phyloP scores from a whole-genome alignment of 1,140 invertebrate species.

The Eulimnadia texana region DNA sequence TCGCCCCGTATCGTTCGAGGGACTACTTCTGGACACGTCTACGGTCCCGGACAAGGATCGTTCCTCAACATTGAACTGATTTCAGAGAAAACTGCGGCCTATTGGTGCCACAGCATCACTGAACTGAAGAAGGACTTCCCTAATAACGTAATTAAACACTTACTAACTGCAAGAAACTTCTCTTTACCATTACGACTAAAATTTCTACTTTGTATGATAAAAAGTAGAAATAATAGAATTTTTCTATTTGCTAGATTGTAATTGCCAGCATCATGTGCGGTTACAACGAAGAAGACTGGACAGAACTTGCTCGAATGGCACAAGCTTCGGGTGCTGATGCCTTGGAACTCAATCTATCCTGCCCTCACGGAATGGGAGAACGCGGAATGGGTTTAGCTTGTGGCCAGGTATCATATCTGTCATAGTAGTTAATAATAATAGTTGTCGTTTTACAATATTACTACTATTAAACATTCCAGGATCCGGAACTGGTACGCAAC shows the following conservation, averaged over 20 bases:
- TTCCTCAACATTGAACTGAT: slow-evolving; percentile 98
- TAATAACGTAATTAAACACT: slow-evolving; percentile 52
- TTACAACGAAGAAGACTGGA: slow-evolving; percentile 81
- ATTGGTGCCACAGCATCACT: slow-evolving; percentile 77
- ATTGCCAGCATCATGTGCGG: slow-evolving; percentile 96
- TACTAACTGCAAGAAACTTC: slow-evolving; percentile 18
- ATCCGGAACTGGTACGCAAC: slow-evolving; percentile 67
- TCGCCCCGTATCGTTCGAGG: slow-evolving; percentile 91
- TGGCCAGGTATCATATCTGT: slow-evolving; percentile 54
- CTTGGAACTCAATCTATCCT: slow-evolving; percentile 89
- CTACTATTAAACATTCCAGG: no score
- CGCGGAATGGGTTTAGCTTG: slow-evolving; percentile 94
- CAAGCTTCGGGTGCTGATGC: slow-evolving; percentile 82
- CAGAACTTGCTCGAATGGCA: slow-evolving; percentile 54
- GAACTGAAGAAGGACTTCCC: slow-evolving; percentile 91
- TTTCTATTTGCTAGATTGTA: slow-evolving; percentile 28
- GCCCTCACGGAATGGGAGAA: slow-evolving; percentile 97
- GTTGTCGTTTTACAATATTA: no score
- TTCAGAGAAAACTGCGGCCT: slow-evolving; percentile 85
- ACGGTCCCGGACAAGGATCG: slow-evolving; percentile 83
- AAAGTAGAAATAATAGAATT: neutral
- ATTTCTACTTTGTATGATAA: neutral
- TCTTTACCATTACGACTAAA: neutral
- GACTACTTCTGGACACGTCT: slow-evolving; percentile 76
- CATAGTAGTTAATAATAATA: no score